Conservation (phyloP, 2,888 invertebrate species). For the Gymnosoma rotundatum region DNA sequence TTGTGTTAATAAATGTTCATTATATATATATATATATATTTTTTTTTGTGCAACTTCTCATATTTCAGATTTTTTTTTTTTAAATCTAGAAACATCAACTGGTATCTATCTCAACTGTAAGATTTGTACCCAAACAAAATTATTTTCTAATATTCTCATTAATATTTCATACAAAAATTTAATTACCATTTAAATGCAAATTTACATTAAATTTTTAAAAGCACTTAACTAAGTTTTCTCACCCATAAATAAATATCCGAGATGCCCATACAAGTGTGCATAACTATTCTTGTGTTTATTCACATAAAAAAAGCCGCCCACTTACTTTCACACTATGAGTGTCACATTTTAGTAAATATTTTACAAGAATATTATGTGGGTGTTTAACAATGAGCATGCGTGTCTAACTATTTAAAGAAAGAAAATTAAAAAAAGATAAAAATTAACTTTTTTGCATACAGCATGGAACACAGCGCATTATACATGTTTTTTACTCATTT, state of each 20-base stretch:
- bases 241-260: conserved; percentile 38
- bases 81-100: too few relatives aligned
- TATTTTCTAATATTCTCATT: neutral
- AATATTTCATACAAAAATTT: conserved; percentile 3
- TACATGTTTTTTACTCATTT: too few relatives aligned
- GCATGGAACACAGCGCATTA: conserved; percentile 5
- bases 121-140: too few relatives aligned
- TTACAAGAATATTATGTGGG: conserved; percentile 57
- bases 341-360: conserved; percentile 62
- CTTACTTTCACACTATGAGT: conserved; percentile 60
- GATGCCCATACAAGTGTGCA: neutral
- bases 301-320: conserved; percentile 58
- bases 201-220: conserved; percentile 33
- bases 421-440: neutral
- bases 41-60: too few relatives aligned
- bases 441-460: neutral
- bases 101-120: too few relatives aligned
- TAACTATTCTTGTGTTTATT: conserved; percentile 14
- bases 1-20: too few relatives aligned
- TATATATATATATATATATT: too few relatives aligned
- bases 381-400: conserved; percentile 62
- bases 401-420: conserved; percentile 42
- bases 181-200: conserved; percentile 48
- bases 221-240: conserved; percentile 41
- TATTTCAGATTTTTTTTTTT: too few relatives aligned